Conservation (phyloP, 1,140 invertebrate species). For the Drosophila ogumai region DNA sequence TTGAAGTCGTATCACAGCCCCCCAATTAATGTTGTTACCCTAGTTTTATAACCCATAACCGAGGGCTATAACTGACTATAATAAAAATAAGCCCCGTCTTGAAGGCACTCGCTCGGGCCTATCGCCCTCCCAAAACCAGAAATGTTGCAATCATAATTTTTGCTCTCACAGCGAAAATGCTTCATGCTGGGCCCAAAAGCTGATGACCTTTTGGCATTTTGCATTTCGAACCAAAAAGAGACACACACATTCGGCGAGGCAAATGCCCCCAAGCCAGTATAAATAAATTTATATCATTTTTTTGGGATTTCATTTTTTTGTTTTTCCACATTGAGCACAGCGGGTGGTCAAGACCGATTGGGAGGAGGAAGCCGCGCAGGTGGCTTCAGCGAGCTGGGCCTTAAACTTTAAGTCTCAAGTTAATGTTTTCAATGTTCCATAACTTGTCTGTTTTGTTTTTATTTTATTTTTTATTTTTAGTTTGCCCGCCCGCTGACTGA, state of each 20-base stretch:
- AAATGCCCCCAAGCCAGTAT: conserved; percentile 62
- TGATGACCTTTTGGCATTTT: conserved; percentile 77
- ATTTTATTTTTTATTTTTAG: conserved; percentile 25
- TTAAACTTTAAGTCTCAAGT: conserved; percentile 44
- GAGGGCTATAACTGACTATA: conserved; percentile 26
- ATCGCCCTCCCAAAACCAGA: conserved; percentile 25
- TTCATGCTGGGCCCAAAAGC: conserved; percentile 66
- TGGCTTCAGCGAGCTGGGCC: conserved; percentile 54
- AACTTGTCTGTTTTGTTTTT: conserved; percentile 56
- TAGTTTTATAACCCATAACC: conserved; percentile 48
- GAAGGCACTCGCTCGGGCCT: conserved; percentile 8
- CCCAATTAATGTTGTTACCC: conserved; percentile 39
- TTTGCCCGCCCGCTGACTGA: conserved; percentile 11
- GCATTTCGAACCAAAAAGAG: conserved; percentile 51
- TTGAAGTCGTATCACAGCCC: conserved; percentile 29
- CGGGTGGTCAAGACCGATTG: conserved; percentile 49
- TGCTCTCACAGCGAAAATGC: conserved; percentile 45
- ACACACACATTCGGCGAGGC: conserved; percentile 44
- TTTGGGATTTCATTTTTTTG: conserved; percentile 41
- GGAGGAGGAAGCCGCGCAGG: conserved; percentile 50
- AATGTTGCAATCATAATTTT: conserved; percentile 54
- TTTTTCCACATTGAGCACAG: conserved; percentile 36
- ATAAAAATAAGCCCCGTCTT: conserved; percentile 24
- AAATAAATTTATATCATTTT: conserved; percentile 81
- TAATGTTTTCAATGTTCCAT: conserved; percentile 67